Evolutionary conservation across 2,797 vertebrate genomes (phyloP).

Genomic region (Austrolebias charrua): DNA sequence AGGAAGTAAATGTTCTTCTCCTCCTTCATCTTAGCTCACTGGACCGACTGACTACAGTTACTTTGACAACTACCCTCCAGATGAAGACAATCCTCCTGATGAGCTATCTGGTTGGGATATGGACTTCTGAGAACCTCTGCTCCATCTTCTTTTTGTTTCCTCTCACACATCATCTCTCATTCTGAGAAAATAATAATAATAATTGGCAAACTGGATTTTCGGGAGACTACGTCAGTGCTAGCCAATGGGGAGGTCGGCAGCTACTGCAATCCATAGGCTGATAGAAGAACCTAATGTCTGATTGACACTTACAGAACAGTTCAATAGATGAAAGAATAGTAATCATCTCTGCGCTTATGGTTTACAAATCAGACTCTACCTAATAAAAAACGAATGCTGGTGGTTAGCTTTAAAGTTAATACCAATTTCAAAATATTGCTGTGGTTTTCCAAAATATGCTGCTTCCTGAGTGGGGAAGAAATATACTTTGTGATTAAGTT

Average conservation of each 20-base stretch:
- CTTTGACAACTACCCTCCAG: constrained; percentile 91
- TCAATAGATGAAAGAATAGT: too few relatives aligned
- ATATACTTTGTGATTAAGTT: too few relatives aligned
- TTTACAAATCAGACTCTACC: not conserved
- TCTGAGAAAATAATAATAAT: too few relatives aligned
- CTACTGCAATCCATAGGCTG: too few relatives aligned
- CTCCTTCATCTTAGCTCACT: constrained; percentile 73
- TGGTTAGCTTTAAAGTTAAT: constrained; percentile 15
- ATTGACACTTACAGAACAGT: too few relatives aligned
- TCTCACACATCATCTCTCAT: too few relatives aligned
- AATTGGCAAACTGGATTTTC: too few relatives aligned
- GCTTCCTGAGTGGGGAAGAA: too few relatives aligned
- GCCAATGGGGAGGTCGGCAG: too few relatives aligned
- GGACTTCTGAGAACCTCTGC: constrained; percentile 83
- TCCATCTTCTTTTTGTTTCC: not conserved
- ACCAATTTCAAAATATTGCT: not conserved
- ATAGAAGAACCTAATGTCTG: too few relatives aligned
- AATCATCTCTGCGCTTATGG: not conserved
- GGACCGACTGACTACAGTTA: constrained; percentile 90
- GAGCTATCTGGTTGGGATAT: constrained; percentile 95
- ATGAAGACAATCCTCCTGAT: constrained; percentile 88
- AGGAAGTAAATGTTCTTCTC: not conserved
- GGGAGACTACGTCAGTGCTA: too few relatives aligned
- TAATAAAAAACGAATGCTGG: not conserved
- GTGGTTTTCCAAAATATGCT: too few relatives aligned